Evolutionary conservation across 2,113 vertebrate species (phyloP).

Genomic region (Psammodynastes pulverulentus): DNA sequence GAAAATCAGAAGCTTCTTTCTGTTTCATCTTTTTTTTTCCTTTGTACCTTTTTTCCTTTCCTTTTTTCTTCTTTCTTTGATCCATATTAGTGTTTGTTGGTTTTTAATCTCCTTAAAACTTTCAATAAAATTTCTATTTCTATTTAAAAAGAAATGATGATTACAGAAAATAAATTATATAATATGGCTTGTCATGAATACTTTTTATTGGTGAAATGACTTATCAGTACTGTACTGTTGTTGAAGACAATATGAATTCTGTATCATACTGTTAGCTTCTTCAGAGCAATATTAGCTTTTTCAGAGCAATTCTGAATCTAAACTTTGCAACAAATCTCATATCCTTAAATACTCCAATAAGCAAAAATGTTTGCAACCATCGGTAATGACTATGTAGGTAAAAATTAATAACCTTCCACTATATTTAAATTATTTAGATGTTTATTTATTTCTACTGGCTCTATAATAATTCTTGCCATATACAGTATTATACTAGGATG

Average conservation of each 20-base stretch:
- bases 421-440: neutral
- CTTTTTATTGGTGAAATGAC: neutral
- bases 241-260: neutral
- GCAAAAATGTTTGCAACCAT: neutral
- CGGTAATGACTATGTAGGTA: neutral
- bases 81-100: neutral
- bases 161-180: neutral
- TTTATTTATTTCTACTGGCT: neutral
- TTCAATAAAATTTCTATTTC: neutral
- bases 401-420: neutral
- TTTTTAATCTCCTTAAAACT: neutral
- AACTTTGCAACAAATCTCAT: neutral
- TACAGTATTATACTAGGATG: neutral
- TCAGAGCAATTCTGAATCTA: neutral
- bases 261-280: neutral
- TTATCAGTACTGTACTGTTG: neutral
- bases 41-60: neutral
- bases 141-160: neutral
- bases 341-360: neutral
- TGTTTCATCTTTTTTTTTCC: neutral
- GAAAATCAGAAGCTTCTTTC: neutral
- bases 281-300: neutral
- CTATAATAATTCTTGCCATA: neutral
- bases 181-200: neutral
- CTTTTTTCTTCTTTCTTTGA: neutral